Evolutionary conservation across 1,140 invertebrate species (phyloP).

Genomic region (Drosophila nikananu): DNA sequence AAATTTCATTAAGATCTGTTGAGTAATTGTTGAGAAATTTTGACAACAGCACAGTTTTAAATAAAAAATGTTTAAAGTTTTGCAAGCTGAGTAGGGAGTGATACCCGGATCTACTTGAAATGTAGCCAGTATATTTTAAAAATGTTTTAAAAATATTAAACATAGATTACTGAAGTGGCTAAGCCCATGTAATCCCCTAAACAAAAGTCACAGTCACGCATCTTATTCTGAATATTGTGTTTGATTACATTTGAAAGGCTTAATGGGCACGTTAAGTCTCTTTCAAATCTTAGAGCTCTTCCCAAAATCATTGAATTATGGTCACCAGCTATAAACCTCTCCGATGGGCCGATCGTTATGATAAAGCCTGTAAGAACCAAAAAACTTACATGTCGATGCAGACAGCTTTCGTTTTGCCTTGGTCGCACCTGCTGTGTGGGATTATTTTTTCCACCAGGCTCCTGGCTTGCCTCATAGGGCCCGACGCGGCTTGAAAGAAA

Average conservation of each 20-base stretch:
- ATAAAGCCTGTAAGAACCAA: too few relatives aligned
- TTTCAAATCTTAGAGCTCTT: background rate
- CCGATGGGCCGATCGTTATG: background rate
- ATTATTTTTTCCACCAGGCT: background rate
- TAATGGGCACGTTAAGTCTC: background rate
- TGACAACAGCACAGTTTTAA: too few relatives aligned
- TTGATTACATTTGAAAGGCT: background rate
- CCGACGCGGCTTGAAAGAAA: background rate
- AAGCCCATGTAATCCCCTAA: too few relatives aligned
- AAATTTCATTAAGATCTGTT: too few relatives aligned
- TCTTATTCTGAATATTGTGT: background rate
- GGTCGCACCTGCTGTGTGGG: background rate
- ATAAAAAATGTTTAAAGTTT: too few relatives aligned
- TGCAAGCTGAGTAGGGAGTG: too few relatives aligned
- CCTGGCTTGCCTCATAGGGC: background rate
- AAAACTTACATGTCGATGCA: too few relatives aligned
- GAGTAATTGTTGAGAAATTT: too few relatives aligned
- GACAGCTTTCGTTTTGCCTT: too few relatives aligned
- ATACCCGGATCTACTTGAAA: background rate
- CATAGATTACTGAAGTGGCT: too few relatives aligned
- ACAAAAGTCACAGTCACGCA: background rate
- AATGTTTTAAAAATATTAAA: too few relatives aligned
- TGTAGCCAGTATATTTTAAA: background rate
- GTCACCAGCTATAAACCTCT: too few relatives aligned
- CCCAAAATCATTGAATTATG: background rate